Base-by-base conservation (phyloP, 2,797 vertebrate genomes). In the Typhlichthys eigenmanni region DNA sequence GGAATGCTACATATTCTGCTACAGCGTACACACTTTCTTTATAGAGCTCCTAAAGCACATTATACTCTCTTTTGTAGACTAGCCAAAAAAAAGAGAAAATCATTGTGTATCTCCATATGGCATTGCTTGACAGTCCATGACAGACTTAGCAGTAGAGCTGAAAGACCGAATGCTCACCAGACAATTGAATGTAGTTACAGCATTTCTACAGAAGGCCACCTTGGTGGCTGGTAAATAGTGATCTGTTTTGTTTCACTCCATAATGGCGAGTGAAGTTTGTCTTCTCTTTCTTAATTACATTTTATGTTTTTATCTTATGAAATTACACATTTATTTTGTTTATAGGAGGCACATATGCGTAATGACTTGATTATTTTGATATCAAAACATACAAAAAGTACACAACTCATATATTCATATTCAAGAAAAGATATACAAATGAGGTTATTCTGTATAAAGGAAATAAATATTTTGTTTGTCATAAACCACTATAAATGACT, bases 121-220 rank as follows among this genome's bases (percentile, higher is more conserved):
- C 24, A 4, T 29, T 29, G 24, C 3, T 29, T 29, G 24, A 29
- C 24, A 29, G 24, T 29, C 24, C 24, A 29, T 29, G 24, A 29
- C 24, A 29, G 24, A 65, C 71, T 49, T 53, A 43, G 56, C 55
- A 64, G 48, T 69, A 73, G 45, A 69, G 76, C 68, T 89, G 80
- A 85, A 82, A 84, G 80, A 29, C 24, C 0, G 24, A 81, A 43
- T 64, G 47, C 78, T 82, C 76, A 78, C 73, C 16, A 79, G 71
- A 79, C 82, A 84, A 76, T 72, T 82, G 70, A 77, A 64, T 53
- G 61, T 50, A 78, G 62, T 85, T 82, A 75, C 83, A 85, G 81
- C 76, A 79, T 84, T 87, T 84, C 66, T 79, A 79, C 75, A 74
- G 75, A 80, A 76, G 71, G 71, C 76, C 71, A 82, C 63, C 72